Evolutionary conservation across 2,113 vertebrate genomes (phyloP).

Genomic region (Passer montanus): DNA sequence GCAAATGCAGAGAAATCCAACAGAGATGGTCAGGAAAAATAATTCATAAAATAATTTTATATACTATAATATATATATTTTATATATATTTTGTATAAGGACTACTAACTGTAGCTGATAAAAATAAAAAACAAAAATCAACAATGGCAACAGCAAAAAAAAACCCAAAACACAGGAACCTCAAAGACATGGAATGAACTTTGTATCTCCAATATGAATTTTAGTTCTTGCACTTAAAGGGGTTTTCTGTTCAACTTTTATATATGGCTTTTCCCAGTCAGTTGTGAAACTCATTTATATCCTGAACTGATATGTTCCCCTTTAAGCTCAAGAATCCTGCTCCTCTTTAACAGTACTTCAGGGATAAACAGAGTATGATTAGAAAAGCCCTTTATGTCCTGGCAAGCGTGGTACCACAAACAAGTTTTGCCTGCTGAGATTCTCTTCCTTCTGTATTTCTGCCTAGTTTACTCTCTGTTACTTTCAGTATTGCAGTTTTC

Average conservation of each 20-base stretch:
- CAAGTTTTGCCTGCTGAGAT: conserved; percentile 54
- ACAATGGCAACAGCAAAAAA: neutral
- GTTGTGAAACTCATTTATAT: neutral
- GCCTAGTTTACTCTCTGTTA: conserved; percentile 48
- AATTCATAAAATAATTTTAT: neutral
- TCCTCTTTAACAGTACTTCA: conserved; percentile 6
- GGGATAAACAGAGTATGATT: conserved; percentile 19
- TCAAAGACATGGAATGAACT: neutral
- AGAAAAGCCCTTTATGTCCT: conserved; percentile 29
- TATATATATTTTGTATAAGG: neutral
- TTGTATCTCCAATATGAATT: neutral
- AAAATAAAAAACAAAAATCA: neutral
- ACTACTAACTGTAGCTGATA: neutral
- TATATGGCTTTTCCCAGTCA: neutral
- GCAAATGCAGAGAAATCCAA: neutral
- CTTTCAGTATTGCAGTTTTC: conserved; percentile 8
- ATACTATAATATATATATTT: too few relatives aligned
- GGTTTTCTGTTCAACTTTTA: neutral
- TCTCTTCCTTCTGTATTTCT: conserved; percentile 32
- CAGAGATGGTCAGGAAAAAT: neutral
- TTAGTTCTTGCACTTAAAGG: neutral
- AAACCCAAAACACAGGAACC: neutral
- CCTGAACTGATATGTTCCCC: neutral
- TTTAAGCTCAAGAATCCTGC: neutral
- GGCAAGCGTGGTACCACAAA: conserved; percentile 13